Conservation (phyloP, 2,113 vertebrate species). For the Corapipo altera region DNA sequence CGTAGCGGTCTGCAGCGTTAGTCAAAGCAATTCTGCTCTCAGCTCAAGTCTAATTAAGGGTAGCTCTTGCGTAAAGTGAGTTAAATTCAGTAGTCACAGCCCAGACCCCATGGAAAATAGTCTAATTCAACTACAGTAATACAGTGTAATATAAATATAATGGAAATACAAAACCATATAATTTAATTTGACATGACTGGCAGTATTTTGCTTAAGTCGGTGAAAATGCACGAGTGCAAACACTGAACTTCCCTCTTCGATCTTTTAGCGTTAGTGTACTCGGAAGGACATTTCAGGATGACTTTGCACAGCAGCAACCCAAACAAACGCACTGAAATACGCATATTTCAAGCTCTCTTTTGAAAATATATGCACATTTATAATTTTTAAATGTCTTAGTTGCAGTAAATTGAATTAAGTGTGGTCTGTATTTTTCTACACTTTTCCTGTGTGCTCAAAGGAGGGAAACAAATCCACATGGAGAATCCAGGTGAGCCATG, state of each 20-base stretch:
- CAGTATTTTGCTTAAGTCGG: not conserved
- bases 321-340: not conserved
- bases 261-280: not conserved
- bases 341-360: not conserved
- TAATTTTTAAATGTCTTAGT: not conserved
- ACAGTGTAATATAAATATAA: slow-evolving; percentile 47
- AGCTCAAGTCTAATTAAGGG: slow-evolving; percentile 35
- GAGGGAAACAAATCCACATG: rapidly evolving
- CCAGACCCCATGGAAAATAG: slow-evolving; percentile 43
- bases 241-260: not conserved
- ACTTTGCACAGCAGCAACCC: not conserved
- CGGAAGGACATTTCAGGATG: not conserved
- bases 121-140: slow-evolving; percentile 46
- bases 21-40: slow-evolving; percentile 17
- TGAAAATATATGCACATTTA: not conserved
- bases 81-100: slow-evolving; percentile 43
- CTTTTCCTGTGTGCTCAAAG: rapidly evolving
- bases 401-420: not conserved
- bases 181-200: slow-evolving; percentile 52
- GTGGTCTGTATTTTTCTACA: not conserved
- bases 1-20: not conserved
- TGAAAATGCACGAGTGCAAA: not conserved
- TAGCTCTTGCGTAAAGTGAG: slow-evolving; percentile 39
- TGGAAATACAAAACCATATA: slow-evolving; percentile 52
- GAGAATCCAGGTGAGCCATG: rapidly evolving